These are phyloP conservation scores for Diabrotica virgifera DNA, from an alignment of 1,140 invertebrate genomes.

Conservation along the genomic window DNA sequence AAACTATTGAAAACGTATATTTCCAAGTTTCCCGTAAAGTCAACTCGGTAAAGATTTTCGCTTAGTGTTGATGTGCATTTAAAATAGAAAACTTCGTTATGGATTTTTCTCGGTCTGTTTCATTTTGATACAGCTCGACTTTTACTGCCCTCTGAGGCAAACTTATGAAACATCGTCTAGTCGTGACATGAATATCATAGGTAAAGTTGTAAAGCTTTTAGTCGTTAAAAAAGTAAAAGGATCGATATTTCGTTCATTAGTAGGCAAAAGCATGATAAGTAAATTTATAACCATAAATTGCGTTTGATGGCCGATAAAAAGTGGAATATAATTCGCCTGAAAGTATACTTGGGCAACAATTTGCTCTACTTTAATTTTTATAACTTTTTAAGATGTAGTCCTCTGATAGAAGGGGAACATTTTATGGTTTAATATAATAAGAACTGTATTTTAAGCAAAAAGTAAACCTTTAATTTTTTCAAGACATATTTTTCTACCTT, in stretches of 20 bases:
- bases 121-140: too few relatives aligned
- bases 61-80: too few relatives aligned
- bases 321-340: slow-evolving; percentile 1
- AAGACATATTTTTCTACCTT: too few relatives aligned
- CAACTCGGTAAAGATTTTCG: too few relatives aligned
- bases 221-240: background rate
- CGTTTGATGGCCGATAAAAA: slow-evolving; percentile 11
- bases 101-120: too few relatives aligned
- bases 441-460: background rate
- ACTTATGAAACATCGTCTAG: too few relatives aligned
- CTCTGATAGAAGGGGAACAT: background rate
- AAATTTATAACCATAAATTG: slow-evolving; percentile 12
- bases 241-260: slow-evolving; percentile 6
- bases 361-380: background rate
- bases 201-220: background rate
- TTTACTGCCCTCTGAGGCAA: too few relatives aligned
- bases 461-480: too few relatives aligned
- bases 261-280: slow-evolving; percentile 12
- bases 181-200: background rate
- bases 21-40: too few relatives aligned
- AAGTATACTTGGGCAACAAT: slow-evolving; percentile 6
- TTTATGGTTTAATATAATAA: slow-evolving; percentile 1
- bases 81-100: too few relatives aligned
- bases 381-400: background rate
- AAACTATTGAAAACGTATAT: too few relatives aligned